Conservation (phyloP, 2,888 invertebrate species). For the Drosophila siamana region DNA sequence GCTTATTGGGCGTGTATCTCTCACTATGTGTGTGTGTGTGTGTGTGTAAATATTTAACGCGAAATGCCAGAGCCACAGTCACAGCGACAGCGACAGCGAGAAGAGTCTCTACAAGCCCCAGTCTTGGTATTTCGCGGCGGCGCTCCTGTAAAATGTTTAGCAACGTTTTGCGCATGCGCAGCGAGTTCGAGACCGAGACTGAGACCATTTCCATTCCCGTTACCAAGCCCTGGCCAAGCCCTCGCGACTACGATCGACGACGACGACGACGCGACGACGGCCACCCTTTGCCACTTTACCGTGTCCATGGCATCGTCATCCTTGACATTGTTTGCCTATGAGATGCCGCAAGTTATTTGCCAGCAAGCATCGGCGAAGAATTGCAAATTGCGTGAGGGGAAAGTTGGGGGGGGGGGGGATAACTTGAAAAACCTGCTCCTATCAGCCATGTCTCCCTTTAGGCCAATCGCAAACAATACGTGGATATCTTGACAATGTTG, state of each 20-base stretch:
- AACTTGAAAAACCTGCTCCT: background rate
- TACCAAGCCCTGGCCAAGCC: background rate
- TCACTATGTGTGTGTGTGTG: conserved; percentile 52
- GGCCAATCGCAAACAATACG: conserved; percentile 1
- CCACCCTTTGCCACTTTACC: background rate
- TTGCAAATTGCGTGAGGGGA: conserved; percentile 8
- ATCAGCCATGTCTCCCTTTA: background rate
- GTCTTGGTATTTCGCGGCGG: conserved; percentile 27
- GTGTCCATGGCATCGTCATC: conserved; percentile 5
- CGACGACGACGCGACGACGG: too few relatives aligned
- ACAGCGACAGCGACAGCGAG: conserved; percentile 22
- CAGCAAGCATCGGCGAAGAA: conserved; percentile 4
- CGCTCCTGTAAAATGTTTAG: conserved; percentile 65
- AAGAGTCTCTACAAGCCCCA: conserved; percentile 27
- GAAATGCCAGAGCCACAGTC: conserved; percentile 62
- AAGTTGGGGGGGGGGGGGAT: background rate
- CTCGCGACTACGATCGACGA: background rate
- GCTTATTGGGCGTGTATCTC: conserved; percentile 74
- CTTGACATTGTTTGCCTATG: conserved; percentile 40
- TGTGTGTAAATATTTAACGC: conserved; percentile 75
- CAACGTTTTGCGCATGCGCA: conserved; percentile 51
- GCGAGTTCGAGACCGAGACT: background rate
- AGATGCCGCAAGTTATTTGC: conserved; percentile 41
- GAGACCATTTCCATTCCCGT: background rate
- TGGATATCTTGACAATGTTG: conserved; percentile 24